These are phyloP conservation scores for Bibio marci DNA, from an alignment of 2,888 invertebrate genomes.

Conservation along the genomic window DNA sequence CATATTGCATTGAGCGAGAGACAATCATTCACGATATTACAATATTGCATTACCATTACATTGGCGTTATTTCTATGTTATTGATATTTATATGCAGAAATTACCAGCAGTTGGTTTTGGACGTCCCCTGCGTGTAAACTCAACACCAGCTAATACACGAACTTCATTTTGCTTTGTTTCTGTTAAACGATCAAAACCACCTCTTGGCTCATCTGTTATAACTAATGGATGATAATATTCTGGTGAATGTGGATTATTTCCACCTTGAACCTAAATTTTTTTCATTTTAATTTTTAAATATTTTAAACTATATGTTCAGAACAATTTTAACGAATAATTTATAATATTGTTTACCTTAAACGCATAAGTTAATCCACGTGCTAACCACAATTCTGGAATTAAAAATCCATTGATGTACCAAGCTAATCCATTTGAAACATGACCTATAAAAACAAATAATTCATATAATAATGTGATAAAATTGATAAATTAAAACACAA, in stretches of 20 bases:
- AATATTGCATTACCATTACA: neutral
- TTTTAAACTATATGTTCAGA: neutral
- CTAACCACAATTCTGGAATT: conserved; percentile 72
- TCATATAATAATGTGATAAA: too few relatives aligned
- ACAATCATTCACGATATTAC: too few relatives aligned
- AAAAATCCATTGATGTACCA: conserved; percentile 90
- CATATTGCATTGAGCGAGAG: too few relatives aligned
- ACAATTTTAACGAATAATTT: neutral
- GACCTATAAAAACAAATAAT: conserved; percentile 36
- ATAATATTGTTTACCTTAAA: conserved; percentile 38
- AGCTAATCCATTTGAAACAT: conserved; percentile 52
- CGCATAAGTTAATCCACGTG: conserved; percentile 68
- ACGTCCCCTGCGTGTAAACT: conserved; percentile 64
- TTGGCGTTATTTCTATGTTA: neutral
- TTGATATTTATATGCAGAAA: neutral
- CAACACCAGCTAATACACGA: conserved; percentile 62
- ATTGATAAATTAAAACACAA: neutral
- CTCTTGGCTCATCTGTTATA: conserved; percentile 68
- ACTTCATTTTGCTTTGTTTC: conserved; percentile 52
- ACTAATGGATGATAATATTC: conserved; percentile 78
- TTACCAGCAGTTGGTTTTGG: conserved; percentile 59
- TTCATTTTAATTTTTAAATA: conserved; percentile 1
- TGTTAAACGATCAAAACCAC: conserved; percentile 60
- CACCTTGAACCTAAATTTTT: conserved; percentile 43
- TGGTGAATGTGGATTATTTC: conserved; percentile 75